Base-by-base conservation (phyloP, 2,888 invertebrate genomes). In the Lasioglossum pauxillum region DNA sequence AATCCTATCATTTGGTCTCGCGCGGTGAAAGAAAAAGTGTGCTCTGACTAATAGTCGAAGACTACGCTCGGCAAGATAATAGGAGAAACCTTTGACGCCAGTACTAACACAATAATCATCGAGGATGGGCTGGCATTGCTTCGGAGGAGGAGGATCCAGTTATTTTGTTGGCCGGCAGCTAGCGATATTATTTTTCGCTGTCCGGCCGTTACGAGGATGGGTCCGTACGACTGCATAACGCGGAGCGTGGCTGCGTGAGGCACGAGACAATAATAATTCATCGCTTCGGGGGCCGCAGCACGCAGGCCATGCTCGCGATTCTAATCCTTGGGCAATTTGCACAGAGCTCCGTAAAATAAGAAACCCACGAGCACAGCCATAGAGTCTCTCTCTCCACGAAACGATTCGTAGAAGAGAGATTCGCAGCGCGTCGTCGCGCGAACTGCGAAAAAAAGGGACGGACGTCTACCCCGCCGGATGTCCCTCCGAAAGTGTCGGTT, bases 191-290 rank as follows among this genome's bases (percentile, higher is more conserved):
- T 87, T 87, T 88, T 82, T 89, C 87, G 84, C 83, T 90, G 85
- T 89, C 90, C 74, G 80, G 82, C 38, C 76, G 81, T 84, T 87
- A 85, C 80, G 84, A 81, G 80, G 78, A 82, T 78, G 83, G 83
- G 44, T 23, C 71, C 71, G 73, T 83, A 81, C 82, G 74, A 82
- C 78, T 72, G 80, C 82, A 82, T 88, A 86, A 86, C 84, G 84
- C 75, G 83, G 73, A 82, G 89, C 82, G 84, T 80, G 87, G 88
- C 88, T 90, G 89, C 89, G 89, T 92, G 92, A 91, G 92, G 92
- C 90, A 92, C 93, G 93, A 93, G 92, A 92, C 93, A 93, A 92
- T 91, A 91, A 92, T 93, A 91, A 91, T 90, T 91, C 90, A 85
- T 87, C 75, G 90, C 90, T 85, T 76, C 73, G 69, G 87, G 90